These are phyloP conservation scores for Marasmarcha lunaedactyla DNA, from an alignment of 2,888 invertebrate genomes.

Conservation along the genomic window DNA sequence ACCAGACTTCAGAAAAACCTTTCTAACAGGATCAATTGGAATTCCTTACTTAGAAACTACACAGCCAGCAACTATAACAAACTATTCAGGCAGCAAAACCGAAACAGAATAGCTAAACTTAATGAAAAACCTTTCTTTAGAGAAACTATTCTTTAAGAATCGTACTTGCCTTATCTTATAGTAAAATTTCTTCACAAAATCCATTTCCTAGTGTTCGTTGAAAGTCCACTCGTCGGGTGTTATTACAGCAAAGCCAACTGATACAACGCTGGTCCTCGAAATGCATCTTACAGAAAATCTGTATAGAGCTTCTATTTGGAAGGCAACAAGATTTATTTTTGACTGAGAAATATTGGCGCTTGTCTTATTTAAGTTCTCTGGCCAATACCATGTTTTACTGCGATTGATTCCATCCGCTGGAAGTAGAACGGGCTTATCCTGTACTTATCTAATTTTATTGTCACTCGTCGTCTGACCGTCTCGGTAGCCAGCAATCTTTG, in stretches of 20 bases:
- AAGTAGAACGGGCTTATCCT: conserved; percentile 50
- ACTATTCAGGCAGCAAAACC: too few species aligned
- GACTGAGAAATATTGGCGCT: background rate
- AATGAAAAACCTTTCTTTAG: too few species aligned
- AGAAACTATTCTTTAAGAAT: background rate
- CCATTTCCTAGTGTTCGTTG: conserved; percentile 46
- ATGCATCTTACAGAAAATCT: too few species aligned
- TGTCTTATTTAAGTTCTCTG: conserved; percentile 1
- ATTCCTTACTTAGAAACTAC: too few species aligned
- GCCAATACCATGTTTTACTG: conserved; percentile 54
- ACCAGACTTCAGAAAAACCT: too few species aligned
- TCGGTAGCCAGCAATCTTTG: conserved; percentile 39
- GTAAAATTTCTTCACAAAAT: conserved; percentile 41
- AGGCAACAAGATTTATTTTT: background rate
- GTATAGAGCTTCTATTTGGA: too few species aligned
- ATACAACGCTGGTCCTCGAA: conserved; percentile 28
- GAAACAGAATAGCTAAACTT: too few species aligned
- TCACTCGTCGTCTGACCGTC: conserved; percentile 49
- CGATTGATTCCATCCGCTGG: conserved; percentile 64
- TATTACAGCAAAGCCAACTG: conserved; percentile 52
- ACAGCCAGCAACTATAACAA: too few species aligned
- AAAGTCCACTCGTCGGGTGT: conserved; percentile 56
- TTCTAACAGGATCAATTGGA: too few species aligned
- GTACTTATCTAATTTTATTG: conserved; percentile 70
- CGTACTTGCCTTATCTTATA: background rate